Conservation (phyloP, 2,113 vertebrate genomes). For the Perccottus glenii region DNA sequence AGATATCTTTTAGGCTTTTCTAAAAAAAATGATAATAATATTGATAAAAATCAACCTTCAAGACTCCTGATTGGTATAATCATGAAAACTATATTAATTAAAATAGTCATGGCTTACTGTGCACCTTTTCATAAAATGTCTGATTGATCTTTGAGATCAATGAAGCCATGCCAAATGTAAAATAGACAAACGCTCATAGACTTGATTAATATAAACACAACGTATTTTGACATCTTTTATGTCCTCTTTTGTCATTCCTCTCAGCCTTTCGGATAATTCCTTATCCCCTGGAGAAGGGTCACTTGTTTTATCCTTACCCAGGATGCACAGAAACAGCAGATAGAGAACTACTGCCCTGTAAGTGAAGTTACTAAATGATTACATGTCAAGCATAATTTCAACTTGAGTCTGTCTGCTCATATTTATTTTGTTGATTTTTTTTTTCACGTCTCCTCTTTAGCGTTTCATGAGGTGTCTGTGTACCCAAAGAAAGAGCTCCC, state of each 20-base stretch:
- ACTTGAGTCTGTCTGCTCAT: background rate
- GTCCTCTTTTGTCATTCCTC: constrained; percentile 10
- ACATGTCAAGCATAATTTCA: background rate
- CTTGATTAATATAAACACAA: no score
- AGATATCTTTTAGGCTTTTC: no score
- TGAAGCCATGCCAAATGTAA: no score
- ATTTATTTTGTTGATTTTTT: background rate
- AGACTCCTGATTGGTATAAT: no score
- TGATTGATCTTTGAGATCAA: no score
- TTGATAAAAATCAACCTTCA: no score
- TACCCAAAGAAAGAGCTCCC: constrained; percentile 99
- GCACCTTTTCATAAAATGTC: no score
- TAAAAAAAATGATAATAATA: no score
- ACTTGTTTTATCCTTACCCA: constrained; percentile 98
- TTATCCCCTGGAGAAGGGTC: constrained; percentile 96
- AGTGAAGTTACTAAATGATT: constrained; percentile 57
- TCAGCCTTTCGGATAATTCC: constrained; percentile 98
- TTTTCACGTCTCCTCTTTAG: constrained; percentile 63
- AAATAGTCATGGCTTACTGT: no score
- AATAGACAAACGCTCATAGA: no score
- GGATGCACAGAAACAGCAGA: constrained; percentile 98
- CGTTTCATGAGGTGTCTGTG: constrained; percentile 97
- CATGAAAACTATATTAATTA: no score
- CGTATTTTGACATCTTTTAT: background rate
- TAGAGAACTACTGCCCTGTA: constrained; percentile 95